Evolutionary conservation across 2,888 invertebrate species (phyloP), one percentile per base, ranked within the genome.

Genomic region (Notodromas monacha): DNA sequence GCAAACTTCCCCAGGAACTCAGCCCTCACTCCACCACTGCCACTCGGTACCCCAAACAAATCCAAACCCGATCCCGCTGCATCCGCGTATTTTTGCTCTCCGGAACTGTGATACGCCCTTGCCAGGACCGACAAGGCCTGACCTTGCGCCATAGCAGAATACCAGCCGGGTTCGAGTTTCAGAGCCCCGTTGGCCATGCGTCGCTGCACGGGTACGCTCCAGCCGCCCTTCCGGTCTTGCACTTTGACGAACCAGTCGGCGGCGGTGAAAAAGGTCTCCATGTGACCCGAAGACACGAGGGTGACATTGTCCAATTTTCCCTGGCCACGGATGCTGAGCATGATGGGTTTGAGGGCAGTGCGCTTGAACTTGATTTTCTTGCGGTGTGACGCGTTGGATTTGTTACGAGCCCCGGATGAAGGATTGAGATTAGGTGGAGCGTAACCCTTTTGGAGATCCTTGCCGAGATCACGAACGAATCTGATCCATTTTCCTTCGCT

Each of bases 61-160:
- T 62, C 61, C 31, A 79, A 56, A 28, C 74, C 89, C 37, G 63
- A 57, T 21, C 64, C 50, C 2, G 89, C 89, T 1, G 79, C 67
- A 32, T 63, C 60, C 37, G 89, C 55, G 50, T 79, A 92, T 28
- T 57, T 48, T n/a, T 39, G 34, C 43, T 54, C 43, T 28, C 61
- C 60, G 14, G 76, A 76, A 46, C 66, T 65, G 51, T 68, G 58
- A 52, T 68, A 84, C 1, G 89, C 89, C 39, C 96, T 60, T 1
- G 77, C 63, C 31, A 96, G 56, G 10, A 34, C 31, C 11, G 35
- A 31, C 12, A 34, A 12, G 5, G 50, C 55, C 35, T 96, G 92
- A 0, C 96, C 92, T 48, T 96, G 92, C 3, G 79, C 84, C 96
- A 96, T 96, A 1, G 89, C 79, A 0, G 86, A 89, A 48, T 81